These are phyloP conservation scores for Spicauda simplicius DNA, from an alignment of 2,888 invertebrate species.

Conservation along the genomic window DNA sequence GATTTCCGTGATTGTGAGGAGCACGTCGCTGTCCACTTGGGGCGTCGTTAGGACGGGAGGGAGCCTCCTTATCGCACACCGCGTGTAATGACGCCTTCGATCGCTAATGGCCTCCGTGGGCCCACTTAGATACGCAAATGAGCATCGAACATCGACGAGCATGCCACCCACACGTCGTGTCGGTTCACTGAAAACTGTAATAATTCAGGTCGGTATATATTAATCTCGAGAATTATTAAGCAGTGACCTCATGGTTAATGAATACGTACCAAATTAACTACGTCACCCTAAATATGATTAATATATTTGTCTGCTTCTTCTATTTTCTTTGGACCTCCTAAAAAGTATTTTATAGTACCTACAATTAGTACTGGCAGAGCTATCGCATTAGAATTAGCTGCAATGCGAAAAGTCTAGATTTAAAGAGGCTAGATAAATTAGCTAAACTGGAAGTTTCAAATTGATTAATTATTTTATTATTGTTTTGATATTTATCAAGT, in stretches of 20 bases:
- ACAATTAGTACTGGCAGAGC: too few relatives aligned
- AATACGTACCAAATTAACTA: too few relatives aligned
- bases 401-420: too few relatives aligned
- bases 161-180: constrained; percentile 58
- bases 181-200: constrained; percentile 33
- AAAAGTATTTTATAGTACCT: too few relatives aligned
- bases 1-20: constrained; percentile 49
- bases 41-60: constrained; percentile 66
- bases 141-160: constrained; percentile 79
- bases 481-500: too few relatives aligned
- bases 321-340: too few relatives aligned
- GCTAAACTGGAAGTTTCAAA: too few relatives aligned
- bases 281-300: too few relatives aligned
- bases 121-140: constrained; percentile 85
- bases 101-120: constrained; percentile 82
- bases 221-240: not conserved
- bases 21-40: constrained; percentile 70
- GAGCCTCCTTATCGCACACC: constrained; percentile 73
- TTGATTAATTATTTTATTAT: not conserved
- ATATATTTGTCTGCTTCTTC: too few relatives aligned
- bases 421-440: too few relatives aligned
- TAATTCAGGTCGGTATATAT: not conserved
- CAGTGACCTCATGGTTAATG: too few relatives aligned
- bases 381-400: too few relatives aligned
- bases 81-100: constrained; percentile 82